Base-by-base conservation (phyloP, 2,797 vertebrate genomes). In the Orestias chungarensis region DNA sequence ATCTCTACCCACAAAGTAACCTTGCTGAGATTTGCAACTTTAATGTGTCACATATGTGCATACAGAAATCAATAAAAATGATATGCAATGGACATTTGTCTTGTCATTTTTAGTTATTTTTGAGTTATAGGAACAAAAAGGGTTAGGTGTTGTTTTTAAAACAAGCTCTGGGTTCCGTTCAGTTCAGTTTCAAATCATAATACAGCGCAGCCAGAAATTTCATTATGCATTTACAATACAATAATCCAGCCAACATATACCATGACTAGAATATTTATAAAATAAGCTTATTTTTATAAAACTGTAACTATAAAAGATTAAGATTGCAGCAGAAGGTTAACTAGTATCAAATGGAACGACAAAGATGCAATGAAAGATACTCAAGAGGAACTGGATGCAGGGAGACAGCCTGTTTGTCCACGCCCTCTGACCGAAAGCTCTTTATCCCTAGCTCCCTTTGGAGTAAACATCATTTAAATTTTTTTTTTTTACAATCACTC, bases 401-500 rank as follows among this genome's bases (percentile, higher is more conserved):
- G 68, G 14, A 18, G 64, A 57, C 33, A 57, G 14, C 12, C 59
- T 27, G 35, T 40, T 42, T 64, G 25, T 64, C 59, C 59, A 42
- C 35, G n/a, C 59, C 59, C 59, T 42, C 35, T 64, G 59, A 64
- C 59, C n/a, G 7, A 64, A 42, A 40, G 38, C 35, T 64, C 38
- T 64, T n/a, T n/a, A 64, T 62, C 38, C 14, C 14, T 1, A 69
- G 70, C 74, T 70, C 59, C 75, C 73, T 69, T 80, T 70, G 31
- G 29, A 87, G 74, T 81, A 52, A 78, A 82, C 79, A 69, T 73
- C 73, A 70, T 72, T 80, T 76, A 61, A 20, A 18, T 11, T 50
- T n/a, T 49, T 25, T 50, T 52, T 82, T 83, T 85, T 79, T 74
- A 79, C 81, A 82, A 83, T 91, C 85, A 89, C 84, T 89, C 85